Conservation (phyloP, 2,888 invertebrate species). For the Napeogenes inachia region DNA sequence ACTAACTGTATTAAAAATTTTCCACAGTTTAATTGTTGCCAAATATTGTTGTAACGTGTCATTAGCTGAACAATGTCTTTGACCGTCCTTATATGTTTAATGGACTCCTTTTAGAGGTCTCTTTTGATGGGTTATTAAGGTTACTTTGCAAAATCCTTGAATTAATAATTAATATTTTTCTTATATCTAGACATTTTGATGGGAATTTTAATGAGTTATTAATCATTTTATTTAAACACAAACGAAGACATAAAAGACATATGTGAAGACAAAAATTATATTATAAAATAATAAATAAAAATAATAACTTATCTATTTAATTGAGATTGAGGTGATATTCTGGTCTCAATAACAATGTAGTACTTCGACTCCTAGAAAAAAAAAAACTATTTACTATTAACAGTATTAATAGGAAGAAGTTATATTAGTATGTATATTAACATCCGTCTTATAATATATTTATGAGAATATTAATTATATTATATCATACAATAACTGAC, state of each 20-base stretch:
- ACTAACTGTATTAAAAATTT: background rate
- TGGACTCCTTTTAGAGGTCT: conserved; percentile 16
- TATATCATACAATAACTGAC: too few species aligned
- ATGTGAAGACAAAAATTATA: too few species aligned
- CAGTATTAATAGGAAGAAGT: background rate
- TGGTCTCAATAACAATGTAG: too few species aligned
- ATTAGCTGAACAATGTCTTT: conserved; percentile 17
- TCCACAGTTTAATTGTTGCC: background rate
- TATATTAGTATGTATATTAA: background rate
- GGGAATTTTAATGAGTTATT: too few species aligned
- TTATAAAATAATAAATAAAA: too few species aligned
- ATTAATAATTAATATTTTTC: background rate
- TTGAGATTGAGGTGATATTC: too few species aligned
- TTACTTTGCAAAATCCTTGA: background rate
- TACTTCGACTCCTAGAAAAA: too few species aligned
- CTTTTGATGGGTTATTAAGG: conserved; percentile 13
- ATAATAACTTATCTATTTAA: too few species aligned
- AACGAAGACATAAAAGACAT: too few species aligned
- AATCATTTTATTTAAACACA: too few species aligned
- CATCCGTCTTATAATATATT: background rate
- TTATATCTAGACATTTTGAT: background rate
- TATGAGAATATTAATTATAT: too few species aligned
- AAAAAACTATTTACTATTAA: too few species aligned
- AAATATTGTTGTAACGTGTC: conserved; percentile 13
- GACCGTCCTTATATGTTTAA: conserved; percentile 19